A percentile compares a stretch with the other conserved stretches of the same genome.
Evolutionary conservation across 1,140 invertebrate genomes (phyloP).

Genomic region (Aphaenogaster rudis): DNA sequence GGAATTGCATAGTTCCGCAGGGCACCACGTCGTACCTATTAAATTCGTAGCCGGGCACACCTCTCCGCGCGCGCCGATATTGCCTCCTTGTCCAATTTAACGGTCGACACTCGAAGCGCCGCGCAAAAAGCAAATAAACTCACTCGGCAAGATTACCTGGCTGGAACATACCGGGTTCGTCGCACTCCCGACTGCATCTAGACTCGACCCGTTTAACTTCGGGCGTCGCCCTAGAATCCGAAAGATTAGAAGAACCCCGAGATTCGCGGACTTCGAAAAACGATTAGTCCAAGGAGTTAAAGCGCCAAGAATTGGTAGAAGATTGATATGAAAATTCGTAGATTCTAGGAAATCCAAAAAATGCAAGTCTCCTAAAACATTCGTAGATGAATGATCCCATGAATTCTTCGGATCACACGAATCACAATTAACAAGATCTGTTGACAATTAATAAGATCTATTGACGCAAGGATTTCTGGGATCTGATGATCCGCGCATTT

Average conservation of each 20-base stretch:
- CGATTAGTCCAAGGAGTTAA: not conserved
- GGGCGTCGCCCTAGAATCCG: not conserved
- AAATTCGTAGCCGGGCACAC: slow-evolving; percentile 58
- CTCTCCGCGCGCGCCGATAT: slow-evolving; percentile 25
- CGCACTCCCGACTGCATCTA: not conserved
- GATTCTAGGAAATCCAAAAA: not conserved
- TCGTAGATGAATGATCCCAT: not conserved
- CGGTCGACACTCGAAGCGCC: slow-evolving; percentile 6
- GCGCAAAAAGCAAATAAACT: slow-evolving; percentile 53
- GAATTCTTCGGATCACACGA: not conserved
- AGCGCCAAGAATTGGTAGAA: not conserved
- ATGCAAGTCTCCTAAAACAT: not conserved
- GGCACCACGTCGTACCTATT: slow-evolving; percentile 64
- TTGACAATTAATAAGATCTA: not conserved
- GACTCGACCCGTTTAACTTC: slow-evolving; percentile 14
- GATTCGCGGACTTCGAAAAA: not conserved
- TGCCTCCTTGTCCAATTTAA: slow-evolving; percentile 52
- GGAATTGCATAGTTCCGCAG: slow-evolving; percentile 58
- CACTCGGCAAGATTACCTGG: slow-evolving; percentile 39
- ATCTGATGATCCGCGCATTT: not conserved
- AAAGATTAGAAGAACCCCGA: not conserved
- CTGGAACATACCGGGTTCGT: slow-evolving; percentile 3
- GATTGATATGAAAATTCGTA: not conserved
- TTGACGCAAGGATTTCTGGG: no score
- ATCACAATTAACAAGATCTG: not conserved